Percentiles rank a stretch among this genome's conserved stretches.
These are phyloP conservation scores for Drosophila ambigua DNA, from an alignment of 1,140 invertebrate genomes.

Conservation along the genomic window DNA sequence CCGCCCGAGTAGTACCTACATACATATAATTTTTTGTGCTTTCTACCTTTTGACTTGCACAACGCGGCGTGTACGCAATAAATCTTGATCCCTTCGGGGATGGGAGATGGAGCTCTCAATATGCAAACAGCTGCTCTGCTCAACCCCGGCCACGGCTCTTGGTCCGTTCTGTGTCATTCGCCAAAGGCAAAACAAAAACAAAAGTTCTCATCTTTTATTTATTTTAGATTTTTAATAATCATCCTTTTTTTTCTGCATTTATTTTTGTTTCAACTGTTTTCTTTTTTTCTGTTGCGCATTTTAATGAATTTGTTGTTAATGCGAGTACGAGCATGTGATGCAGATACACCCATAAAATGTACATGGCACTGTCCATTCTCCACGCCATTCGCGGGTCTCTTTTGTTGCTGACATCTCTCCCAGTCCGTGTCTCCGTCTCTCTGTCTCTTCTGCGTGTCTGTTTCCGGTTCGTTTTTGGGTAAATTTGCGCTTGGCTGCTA, in stretches of 20 bases:
- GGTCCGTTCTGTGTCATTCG: conserved; percentile 61
- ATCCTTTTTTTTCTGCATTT: conserved; percentile 33
- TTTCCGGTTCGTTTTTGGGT: conserved; percentile 51
- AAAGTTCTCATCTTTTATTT: conserved; percentile 78
- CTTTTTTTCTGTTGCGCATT: conserved; percentile 71
- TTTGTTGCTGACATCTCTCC: conserved; percentile 76
- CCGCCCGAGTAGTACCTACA: no score
- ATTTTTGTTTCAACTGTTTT: conserved; percentile 32
- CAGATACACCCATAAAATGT: conserved; percentile 38
- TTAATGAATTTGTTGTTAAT: conserved; percentile 81
- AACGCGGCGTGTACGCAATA: conserved; percentile 71
- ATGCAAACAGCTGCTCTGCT: conserved; percentile 70
- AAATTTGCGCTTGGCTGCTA: conserved; percentile 79
- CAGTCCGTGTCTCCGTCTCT: background rate
- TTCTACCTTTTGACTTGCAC: conserved; percentile 60
- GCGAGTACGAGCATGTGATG: conserved; percentile 40
- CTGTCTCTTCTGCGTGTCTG: background rate
- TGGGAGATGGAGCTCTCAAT: conserved; percentile 30
- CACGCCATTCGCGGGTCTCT: conserved; percentile 53
- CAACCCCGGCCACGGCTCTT: background rate
- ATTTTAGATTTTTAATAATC: conserved; percentile 82
- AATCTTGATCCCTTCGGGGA: conserved; percentile 57
- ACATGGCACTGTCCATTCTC: conserved; percentile 28
- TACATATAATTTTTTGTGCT: background rate
- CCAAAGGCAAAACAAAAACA: conserved; percentile 52